Percentiles rank a stretch among this genome's conserved stretches.
Conservation (phyloP, 2,888 invertebrate species). For the Arge pagana region DNA sequence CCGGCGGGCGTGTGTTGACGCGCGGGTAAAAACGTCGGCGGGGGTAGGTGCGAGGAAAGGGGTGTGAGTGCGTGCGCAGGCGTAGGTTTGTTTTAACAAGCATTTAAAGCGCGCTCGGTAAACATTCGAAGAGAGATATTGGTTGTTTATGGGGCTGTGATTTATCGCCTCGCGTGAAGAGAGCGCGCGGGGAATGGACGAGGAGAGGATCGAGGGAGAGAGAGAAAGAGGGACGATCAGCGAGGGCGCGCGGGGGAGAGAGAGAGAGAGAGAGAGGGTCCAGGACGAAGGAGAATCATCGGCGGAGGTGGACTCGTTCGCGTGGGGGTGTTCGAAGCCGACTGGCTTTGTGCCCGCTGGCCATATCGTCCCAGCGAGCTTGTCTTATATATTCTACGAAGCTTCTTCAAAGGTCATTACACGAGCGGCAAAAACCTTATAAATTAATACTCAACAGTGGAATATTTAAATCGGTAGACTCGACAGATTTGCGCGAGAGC, state of each 20-base stretch:
- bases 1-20: too few relatives aligned
- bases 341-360: constrained; percentile 31
- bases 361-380: constrained; percentile 10
- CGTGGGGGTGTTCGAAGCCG: constrained; percentile 30
- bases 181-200: constrained; percentile 11
- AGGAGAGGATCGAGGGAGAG: too few relatives aligned
- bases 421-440: too few relatives aligned
- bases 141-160: constrained; percentile 57
- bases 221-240: background rate
- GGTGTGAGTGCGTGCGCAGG: constrained; percentile 39
- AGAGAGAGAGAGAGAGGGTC: background rate
- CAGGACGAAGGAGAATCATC: background rate
- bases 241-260: background rate
- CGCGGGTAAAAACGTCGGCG: background rate
- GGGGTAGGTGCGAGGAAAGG: constrained; percentile 10
- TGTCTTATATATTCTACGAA: background rate
- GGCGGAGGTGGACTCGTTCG: constrained; percentile 30
- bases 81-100: constrained; percentile 59
- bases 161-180: constrained; percentile 53
- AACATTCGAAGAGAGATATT: constrained; percentile 58
- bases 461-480: too few relatives aligned
- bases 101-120: constrained; percentile 59
- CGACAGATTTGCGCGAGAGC: too few relatives aligned
- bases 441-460: too few relatives aligned
- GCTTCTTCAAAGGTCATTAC: too few relatives aligned